Evolutionary conservation across 2,888 invertebrate species (phyloP), one percentile per base, ranked within the genome.

Genomic region (Lasius platythorax): DNA sequence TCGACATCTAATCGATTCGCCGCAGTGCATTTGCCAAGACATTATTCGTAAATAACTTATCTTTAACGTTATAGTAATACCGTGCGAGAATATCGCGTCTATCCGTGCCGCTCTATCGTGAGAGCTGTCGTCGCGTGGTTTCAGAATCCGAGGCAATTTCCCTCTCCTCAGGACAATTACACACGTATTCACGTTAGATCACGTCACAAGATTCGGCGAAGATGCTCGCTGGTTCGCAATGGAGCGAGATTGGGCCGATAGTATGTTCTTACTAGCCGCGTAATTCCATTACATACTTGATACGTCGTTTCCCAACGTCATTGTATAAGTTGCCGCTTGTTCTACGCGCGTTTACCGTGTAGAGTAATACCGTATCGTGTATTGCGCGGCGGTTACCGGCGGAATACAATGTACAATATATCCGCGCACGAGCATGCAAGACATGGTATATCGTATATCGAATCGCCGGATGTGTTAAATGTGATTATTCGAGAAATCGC

Each of bases 401-500:
- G 70, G 87, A 89, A 90, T 90, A 90, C 90, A 90, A 90, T 87
- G 87, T 87, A 86, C 84, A 87, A 90, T 90, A 86, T 90, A 89
- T 89, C 82, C 43, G 79, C 53, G 61, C 23, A 64, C 33, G 28
- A 83, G 82, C 9, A 74, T n/a, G 40, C 53, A 58, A 58, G 50
- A 37, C 30, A 75, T 8, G 23, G 83, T 61, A 84, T 88, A 88
- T 88, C 86, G 89, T 82, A 37, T 37, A 37, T 88, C 87, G 74
- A 75, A 87, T 86, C 85, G 81, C 73, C 50, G 72, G 83, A 68
- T 72, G 83, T 90, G 90, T 85, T 90, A 91, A 92, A 91, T 90
- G 91, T 87, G 91, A 93, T 93, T 92, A 92, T 92, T 90, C 90
- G 68, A 64, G 74, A 30, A 73, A 86, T 83, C 82, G 78, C 23